Percentiles rank a stretch among this genome's conserved stretches.
phyloP scores from a whole-genome alignment of 2,888 invertebrate species.

The Nasonovia ribisnigri region DNA sequence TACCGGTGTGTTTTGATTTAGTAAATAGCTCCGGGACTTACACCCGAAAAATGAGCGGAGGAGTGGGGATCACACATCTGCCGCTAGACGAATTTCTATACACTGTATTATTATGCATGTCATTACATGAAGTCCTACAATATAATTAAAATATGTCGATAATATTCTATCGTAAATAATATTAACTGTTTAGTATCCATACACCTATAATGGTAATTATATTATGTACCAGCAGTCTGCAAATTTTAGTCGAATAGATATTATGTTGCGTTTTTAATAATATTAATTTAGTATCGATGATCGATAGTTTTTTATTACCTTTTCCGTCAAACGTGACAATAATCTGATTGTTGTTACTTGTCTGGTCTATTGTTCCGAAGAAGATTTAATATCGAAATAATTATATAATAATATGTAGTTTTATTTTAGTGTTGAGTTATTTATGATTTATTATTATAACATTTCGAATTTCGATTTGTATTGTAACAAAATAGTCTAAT shows the following conservation, averaged over 20 bases:
- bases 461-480: neutral
- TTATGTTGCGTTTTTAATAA: neutral
- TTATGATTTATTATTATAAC: neutral
- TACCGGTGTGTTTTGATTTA: conserved; percentile 58
- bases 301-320: neutral
- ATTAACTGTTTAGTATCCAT: neutral
- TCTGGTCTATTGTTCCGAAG: neutral
- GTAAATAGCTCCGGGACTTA: conserved; percentile 60
- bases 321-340: neutral
- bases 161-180: neutral
- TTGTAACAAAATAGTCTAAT: neutral
- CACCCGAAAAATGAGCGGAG: neutral
- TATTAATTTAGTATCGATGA: neutral
- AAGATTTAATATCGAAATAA: neutral
- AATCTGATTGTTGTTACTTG: neutral
- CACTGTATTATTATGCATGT: neutral
- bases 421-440: neutral
- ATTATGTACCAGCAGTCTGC: neutral
- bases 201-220: neutral
- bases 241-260: neutral
- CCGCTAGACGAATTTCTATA: conserved; percentile 49
- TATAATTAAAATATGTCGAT: conserved; percentile 28
- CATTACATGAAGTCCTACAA: conserved; percentile 21
- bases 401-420: neutral
- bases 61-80: conserved; percentile 49